A percentile compares a stretch with the other conserved stretches of the same genome.
phyloP scores from a whole-genome alignment of 2,797 vertebrate genomes.

The Picus viridis region DNA sequence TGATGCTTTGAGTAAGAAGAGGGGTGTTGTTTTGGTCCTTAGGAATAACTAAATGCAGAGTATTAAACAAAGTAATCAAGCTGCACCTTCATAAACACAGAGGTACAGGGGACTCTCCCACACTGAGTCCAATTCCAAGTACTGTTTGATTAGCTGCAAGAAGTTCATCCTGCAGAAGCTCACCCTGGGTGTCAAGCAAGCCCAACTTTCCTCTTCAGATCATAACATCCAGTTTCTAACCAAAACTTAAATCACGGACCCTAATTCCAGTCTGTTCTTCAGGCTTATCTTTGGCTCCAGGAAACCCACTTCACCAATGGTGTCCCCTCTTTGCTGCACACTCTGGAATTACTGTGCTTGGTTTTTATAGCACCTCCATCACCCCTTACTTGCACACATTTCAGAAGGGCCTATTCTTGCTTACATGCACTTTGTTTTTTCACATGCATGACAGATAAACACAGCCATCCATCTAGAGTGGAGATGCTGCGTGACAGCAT shows the following conservation, averaged over 20 bases:
- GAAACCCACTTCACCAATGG: rapidly evolving
- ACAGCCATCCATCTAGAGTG: not conserved
- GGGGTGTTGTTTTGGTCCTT: not conserved
- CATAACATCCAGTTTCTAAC: not conserved
- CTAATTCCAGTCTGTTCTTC: not conserved
- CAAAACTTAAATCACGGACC: not conserved
- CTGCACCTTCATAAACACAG: not conserved
- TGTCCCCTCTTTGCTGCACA: too few species aligned
- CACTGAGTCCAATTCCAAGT: rapidly evolving
- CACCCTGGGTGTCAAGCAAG: not conserved
- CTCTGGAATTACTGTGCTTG: rapidly evolving
- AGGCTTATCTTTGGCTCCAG: not conserved
- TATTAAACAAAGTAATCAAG: not conserved
- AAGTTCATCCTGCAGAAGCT: not conserved
- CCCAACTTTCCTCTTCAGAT: not conserved
- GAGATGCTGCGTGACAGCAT: not conserved
- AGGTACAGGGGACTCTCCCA: not conserved
- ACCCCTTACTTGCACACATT: not conserved
- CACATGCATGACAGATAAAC: rapidly evolving
- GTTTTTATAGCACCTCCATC: not conserved
- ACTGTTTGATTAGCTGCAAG: not conserved
- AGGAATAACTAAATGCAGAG: not conserved
- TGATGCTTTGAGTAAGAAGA: not conserved
- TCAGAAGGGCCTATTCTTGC: not conserved
- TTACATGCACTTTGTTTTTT: not conserved